Evolutionary conservation across 1,140 invertebrate species (phyloP), one percentile per base, ranked within the genome.

Genomic region (Archivesica marissinica): DNA sequence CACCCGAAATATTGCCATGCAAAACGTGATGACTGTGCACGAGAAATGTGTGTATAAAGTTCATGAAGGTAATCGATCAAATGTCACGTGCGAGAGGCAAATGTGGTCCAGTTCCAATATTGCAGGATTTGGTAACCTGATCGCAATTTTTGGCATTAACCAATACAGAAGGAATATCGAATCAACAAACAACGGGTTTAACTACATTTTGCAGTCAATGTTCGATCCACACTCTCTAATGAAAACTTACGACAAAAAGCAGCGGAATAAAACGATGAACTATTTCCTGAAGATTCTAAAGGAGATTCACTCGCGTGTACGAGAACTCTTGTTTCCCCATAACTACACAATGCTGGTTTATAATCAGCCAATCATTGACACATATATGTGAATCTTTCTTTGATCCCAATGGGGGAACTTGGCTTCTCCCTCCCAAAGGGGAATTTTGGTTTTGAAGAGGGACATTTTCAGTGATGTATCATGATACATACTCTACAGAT

Each of bases 1-100:
- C 25, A 83, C 80, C 38, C 61, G 80, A 28, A 83, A 83, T 59
- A 83, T 83, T 61, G 66, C 74, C n/a, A 75, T 75, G 68, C 44
- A 83, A 33, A 59, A 83, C 61, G 70, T 75, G 4, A 66, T 83
- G 39, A 64, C 38, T 33, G 66, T 41, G 0, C 80, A 83, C 25
- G 80, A 83, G 38, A 74, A 75, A 59, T 74, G 68, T 54, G 23
- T 38, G 9, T 83, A 61, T 50, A 0, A 59, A 33, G 41, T 50
- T 3, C 11, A 50, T 23, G 39, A 20, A 20, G 35, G 0, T 2
- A 39, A 56, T 33, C 33, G 25, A 75, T 33, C 17, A 23, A 28
- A 41, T 11, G 47, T 52, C 20, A n/a, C n/a, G 17, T 83, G 80
- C 25, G n/a, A 13, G 15, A 74, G 68, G 38, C 38, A 61, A 6